These are phyloP conservation scores for Griposia aprilina DNA, from an alignment of 2,888 invertebrate genomes.

Conservation along the genomic window DNA sequence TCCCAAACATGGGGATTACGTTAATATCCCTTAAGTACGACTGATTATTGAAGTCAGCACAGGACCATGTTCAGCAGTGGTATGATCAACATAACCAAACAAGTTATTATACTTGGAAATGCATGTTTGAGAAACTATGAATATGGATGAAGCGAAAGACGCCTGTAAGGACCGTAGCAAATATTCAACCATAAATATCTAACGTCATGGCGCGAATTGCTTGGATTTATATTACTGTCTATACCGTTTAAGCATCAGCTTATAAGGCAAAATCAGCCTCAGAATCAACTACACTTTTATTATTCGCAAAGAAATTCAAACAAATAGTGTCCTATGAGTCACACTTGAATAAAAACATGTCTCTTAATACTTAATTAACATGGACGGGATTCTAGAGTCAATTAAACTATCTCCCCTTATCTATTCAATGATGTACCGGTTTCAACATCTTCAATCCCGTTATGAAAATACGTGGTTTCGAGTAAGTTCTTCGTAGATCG, in stretches of 20 bases:
- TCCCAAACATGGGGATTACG: slow-evolving; percentile 1
- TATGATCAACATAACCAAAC: slow-evolving; percentile 28
- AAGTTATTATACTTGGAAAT: slow-evolving; percentile 52
- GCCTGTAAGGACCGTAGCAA: slow-evolving; percentile 33
- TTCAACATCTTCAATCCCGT: slow-evolving; percentile 59
- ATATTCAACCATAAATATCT: slow-evolving; percentile 56
- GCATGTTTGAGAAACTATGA: slow-evolving; percentile 54
- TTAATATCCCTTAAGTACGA: not conserved
- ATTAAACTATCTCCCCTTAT: slow-evolving; percentile 66
- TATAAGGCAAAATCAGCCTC: slow-evolving; percentile 37
- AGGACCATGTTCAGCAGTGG: slow-evolving; percentile 5
- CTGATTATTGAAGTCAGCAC: slow-evolving; percentile 5
- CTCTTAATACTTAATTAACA: slow-evolving; percentile 63
- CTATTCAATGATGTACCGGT: slow-evolving; percentile 62
- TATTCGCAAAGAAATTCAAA: slow-evolving; percentile 23
- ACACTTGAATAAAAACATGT: slow-evolving; percentile 56
- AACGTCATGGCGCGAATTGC: slow-evolving; percentile 47
- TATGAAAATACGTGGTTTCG: slow-evolving; percentile 61
- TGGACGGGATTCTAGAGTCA: slow-evolving; percentile 50
- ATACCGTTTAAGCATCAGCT: slow-evolving; percentile 32
- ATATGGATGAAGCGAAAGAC: slow-evolving; percentile 56
- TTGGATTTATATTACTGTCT: slow-evolving; percentile 57
- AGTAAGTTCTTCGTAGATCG: slow-evolving; percentile 57
- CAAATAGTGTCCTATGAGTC: slow-evolving; percentile 45
- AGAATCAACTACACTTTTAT: slow-evolving; percentile 40